A percentile compares a stretch with the other conserved stretches of the same genome.
Evolutionary conservation across 2,888 invertebrate species (phyloP).

Genomic region (Sminthurinus aureus): DNA sequence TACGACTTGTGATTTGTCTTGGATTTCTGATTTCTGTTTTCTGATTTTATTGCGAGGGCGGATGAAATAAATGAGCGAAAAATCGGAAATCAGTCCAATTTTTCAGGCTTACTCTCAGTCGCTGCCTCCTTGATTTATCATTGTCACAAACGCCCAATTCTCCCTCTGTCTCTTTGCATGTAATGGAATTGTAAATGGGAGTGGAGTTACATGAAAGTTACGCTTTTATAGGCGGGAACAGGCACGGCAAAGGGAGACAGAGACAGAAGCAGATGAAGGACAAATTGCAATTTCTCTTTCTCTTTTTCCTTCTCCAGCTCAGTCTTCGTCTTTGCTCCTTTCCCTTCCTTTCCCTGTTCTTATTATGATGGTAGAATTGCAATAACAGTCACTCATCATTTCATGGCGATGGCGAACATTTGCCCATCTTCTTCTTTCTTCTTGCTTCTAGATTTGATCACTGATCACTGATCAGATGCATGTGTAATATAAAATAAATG

Average conservation of each 20-base stretch:
- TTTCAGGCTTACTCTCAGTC: conserved; percentile 40
- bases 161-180: neutral
- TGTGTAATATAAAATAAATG: too few relatives aligned
- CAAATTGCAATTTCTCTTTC: neutral
- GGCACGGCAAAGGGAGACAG: neutral
- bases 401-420: too few relatives aligned
- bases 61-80: conserved; percentile 36
- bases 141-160: conserved; percentile 16
- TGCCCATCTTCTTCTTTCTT: too few relatives aligned
- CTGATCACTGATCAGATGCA: too few relatives aligned
- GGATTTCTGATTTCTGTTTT: conserved; percentile 36
- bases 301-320: neutral
- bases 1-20: neutral
- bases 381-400: neutral
- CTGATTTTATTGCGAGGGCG: conserved; percentile 30
- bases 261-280: neutral
- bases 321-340: too few relatives aligned
- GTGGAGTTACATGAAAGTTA: conserved; percentile 6
- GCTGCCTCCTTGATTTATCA: conserved; percentile 39
- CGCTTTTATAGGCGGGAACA: conserved; percentile 19
- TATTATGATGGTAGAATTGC: too few relatives aligned
- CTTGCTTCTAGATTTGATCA: too few relatives aligned
- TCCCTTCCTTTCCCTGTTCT: neutral
- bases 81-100: conserved; percentile 44
- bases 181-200: conserved; percentile 41